phyloP scores from a whole-genome alignment of 2,113 vertebrate species.

The Muscicapa adusta region DNA sequence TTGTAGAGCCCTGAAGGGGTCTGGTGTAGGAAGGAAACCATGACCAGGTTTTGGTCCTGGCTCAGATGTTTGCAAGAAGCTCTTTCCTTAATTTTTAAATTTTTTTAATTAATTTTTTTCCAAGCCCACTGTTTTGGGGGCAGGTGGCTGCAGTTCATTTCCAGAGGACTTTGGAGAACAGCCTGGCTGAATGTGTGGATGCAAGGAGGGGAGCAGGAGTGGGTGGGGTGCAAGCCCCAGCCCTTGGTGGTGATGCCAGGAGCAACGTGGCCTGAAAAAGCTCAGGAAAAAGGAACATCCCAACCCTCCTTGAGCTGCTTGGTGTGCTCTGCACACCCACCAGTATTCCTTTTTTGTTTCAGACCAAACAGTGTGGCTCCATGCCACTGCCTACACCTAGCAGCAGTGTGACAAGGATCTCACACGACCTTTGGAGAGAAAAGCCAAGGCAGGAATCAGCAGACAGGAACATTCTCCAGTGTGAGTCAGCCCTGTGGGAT shows the following conservation, averaged over 20 bases:
- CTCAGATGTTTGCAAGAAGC: background rate
- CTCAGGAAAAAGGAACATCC: background rate
- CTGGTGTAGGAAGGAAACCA: background rate
- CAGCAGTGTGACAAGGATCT: background rate
- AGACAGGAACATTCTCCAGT: fast-evolving
- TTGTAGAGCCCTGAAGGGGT: background rate
- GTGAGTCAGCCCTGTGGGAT: background rate
- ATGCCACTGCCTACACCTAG: background rate
- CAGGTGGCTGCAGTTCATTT: background rate
- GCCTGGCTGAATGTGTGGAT: background rate
- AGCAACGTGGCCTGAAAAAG: background rate
- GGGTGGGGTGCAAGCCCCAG: background rate
- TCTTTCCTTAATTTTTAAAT: background rate
- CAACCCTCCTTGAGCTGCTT: background rate
- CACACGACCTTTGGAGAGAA: background rate
- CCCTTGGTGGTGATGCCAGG: background rate
- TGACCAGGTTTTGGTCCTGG: background rate
- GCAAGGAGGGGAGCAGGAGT: background rate
- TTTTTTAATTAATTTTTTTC: background rate
- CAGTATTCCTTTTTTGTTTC: background rate
- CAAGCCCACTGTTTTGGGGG: background rate
- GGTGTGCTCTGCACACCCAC: background rate
- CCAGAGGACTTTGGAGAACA: background rate
- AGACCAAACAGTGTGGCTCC: background rate
- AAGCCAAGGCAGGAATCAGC: background rate